Evolutionary conservation across 2,888 invertebrate genomes (phyloP), one percentile per base, ranked within the genome.

Genomic region (Schrankia costaestrigalis): DNA sequence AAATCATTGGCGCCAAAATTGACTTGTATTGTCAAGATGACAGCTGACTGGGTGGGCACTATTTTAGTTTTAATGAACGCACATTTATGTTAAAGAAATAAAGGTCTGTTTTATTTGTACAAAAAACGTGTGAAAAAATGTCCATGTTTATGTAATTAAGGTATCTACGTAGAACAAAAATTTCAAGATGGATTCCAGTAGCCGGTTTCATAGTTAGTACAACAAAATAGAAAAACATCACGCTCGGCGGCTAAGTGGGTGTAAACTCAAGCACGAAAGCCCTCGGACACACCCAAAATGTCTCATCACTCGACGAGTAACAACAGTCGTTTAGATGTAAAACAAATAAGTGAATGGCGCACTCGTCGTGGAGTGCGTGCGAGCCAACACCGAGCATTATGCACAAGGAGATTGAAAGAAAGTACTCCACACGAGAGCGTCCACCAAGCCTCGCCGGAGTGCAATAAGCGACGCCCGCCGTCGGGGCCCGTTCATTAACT

Each of bases 341-440:
- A 79, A 81, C 83, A 84, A 85, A 85, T 76, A 85, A 68, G 66
- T 79, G 79, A 75, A 82, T 73, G 67, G 69, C 64, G 66, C 74
- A 75, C 78, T 77, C 71, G 52, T 61, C 57, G 59, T 56, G 67
- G 72, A 78, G 80, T 81, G 80, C 81, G 81, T 81, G 76, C 72
- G 62, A 71, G 71, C 74, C 65, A 75, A 74, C 78, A 73, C 70
- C 67, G 64, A 69, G 77, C 79, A 84, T 84, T 84, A 83, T 85
- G 80, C 84, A 81, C 78, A 77, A 78, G 79, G 71, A 77, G 77
- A 76, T 79, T 84, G 84, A 82, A 83, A 83, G 83, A 83, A 83
- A 78, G 78, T 78, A 63, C 82, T 82, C 73, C 71, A 82, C 73
- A 73, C 64, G 72, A 82, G 82, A 72, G 82, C 79, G 84, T 80